Conservation (phyloP, 2,888 invertebrate species). For the Conus canariensis region DNA sequence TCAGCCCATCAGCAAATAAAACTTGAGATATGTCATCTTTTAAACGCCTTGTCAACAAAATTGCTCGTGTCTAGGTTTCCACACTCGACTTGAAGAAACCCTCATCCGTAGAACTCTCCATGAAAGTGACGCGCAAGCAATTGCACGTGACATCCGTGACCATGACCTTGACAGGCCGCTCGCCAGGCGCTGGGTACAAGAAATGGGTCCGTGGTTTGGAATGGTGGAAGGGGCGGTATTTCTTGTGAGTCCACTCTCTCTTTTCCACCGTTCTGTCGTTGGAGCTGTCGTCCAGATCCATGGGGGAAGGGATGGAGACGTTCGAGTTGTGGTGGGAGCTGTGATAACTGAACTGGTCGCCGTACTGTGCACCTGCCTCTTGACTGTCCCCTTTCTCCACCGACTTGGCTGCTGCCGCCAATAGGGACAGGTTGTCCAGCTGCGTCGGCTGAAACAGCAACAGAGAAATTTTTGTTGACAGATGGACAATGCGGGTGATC, state of each 20-base stretch:
- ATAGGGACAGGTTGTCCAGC: conserved; percentile 35
- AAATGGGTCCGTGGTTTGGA: conserved; percentile 44
- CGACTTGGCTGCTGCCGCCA: conserved; percentile 36
- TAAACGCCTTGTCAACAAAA: neutral
- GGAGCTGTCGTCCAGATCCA: conserved; percentile 30
- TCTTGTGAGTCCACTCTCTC: conserved; percentile 46
- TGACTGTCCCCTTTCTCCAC: conserved; percentile 26
- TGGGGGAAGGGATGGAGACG: conserved; percentile 10
- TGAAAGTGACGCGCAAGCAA: conserved; percentile 66
- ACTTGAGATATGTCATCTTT: neutral
- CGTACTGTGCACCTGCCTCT: neutral
- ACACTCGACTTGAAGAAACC: conserved; percentile 66
- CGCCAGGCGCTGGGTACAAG: conserved; percentile 45
- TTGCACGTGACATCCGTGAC: conserved; percentile 71
- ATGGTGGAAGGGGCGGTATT: conserved; percentile 47
- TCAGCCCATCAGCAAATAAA: neutral
- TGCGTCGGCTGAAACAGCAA: neutral
- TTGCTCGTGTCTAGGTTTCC: neutral
- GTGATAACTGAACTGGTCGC: neutral
- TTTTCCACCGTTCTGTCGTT: neutral
- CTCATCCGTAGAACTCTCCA: conserved; percentile 66
- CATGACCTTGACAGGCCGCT: conserved; percentile 55
- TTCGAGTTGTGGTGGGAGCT: neutral
- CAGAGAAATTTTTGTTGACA: neutral
- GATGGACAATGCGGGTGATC: too few relatives aligned